These are phyloP conservation scores for Branchinecta lynchi DNA, from an alignment of 1,140 invertebrate species.

Conservation along the genomic window DNA sequence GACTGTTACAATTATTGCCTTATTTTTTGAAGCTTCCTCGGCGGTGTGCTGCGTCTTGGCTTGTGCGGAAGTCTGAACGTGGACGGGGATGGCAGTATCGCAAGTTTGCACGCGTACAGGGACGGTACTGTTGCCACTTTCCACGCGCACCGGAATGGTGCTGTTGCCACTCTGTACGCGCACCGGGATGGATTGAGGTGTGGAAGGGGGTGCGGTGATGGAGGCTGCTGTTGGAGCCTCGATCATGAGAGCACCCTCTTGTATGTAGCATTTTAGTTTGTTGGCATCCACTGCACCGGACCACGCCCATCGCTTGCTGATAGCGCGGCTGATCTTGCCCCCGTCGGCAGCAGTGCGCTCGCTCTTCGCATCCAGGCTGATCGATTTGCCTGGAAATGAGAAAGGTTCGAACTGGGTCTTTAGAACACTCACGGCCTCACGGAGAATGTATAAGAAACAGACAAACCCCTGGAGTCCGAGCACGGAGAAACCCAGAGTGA, in stretches of 20 bases:
- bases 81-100: too few species aligned
- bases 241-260: slow-evolving; percentile 5
- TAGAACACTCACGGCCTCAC: too few species aligned
- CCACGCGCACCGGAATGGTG: neutral
- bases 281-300: neutral
- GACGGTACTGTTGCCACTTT: too few species aligned
- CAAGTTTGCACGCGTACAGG: too few species aligned
- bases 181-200: neutral
- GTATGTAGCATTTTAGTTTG: neutral
- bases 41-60: neutral
- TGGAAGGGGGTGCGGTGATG: neutral
- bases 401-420: neutral
- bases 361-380: neutral
- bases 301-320: slow-evolving; percentile 5
- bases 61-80: too few species aligned
- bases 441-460: too few species aligned
- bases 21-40: neutral
- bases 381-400: neutral
- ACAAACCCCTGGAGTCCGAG: too few species aligned
- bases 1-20: neutral
- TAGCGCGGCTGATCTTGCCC: neutral
- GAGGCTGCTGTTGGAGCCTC: neutral
- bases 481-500: too few species aligned
- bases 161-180: neutral
- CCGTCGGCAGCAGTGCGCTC: neutral